Percentiles rank a stretch among this genome's conserved stretches.
Evolutionary conservation across 2,888 invertebrate genomes (phyloP).

Genomic region (Drosophila tanythrix): DNA sequence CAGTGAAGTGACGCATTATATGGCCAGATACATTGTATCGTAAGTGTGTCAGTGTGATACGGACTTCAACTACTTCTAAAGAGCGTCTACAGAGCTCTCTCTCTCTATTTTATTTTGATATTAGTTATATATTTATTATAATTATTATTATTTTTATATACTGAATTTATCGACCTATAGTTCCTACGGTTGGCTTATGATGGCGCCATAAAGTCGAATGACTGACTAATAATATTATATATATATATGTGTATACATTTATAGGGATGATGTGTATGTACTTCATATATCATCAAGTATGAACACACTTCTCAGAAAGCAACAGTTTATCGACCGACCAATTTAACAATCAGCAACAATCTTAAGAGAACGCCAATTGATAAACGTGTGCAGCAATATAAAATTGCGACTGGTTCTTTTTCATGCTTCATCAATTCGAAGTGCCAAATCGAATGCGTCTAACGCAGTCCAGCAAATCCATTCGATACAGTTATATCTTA

Average conservation of each 20-base stretch:
- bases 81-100: not conserved
- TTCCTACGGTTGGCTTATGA: not conserved
- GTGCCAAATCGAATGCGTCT: slow-evolving; percentile 51
- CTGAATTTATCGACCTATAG: not conserved
- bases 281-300: not conserved
- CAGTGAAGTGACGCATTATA: slow-evolving; percentile 2
- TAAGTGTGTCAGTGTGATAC: not conserved
- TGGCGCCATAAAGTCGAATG: not conserved
- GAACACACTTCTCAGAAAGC: not conserved
- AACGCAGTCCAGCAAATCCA: slow-evolving; percentile 52
- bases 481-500: slow-evolving; percentile 41
- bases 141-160: not conserved
- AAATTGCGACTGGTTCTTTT: slow-evolving; percentile 17
- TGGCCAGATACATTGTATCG: not conserved
- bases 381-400: not conserved
- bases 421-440: slow-evolving; percentile 45
- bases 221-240: not conserved
- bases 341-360: not conserved
- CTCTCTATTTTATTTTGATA: not conserved
- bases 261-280: not conserved
- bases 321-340: not conserved
- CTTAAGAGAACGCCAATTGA: slow-evolving; percentile 1
- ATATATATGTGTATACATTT: not conserved
- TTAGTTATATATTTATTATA: not conserved
- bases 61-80: not conserved